phyloP scores from a whole-genome alignment of 2,797 vertebrate genomes.

The Smutsia gigantea region DNA sequence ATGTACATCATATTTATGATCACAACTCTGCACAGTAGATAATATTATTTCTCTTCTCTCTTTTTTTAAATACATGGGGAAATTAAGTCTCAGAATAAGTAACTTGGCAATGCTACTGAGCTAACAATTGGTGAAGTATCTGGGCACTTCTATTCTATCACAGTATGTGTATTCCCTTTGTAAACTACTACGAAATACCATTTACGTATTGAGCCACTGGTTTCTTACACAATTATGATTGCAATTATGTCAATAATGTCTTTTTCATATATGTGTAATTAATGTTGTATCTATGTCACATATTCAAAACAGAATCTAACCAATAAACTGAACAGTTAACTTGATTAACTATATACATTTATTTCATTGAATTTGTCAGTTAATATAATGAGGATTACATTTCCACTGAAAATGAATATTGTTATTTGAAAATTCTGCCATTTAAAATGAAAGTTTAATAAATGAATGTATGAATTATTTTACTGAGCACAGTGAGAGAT shows the following conservation, averaged over 20 bases:
- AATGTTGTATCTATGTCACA: background rate
- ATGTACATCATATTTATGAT: background rate
- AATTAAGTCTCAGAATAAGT: background rate
- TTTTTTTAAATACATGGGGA: background rate
- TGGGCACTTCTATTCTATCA: background rate
- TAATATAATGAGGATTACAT: conserved; percentile 37
- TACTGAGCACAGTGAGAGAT: conserved; percentile 74
- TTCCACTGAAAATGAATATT: conserved; percentile 41
- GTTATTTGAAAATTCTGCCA: conserved; percentile 58
- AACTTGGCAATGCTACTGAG: background rate
- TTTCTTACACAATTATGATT: conserved; percentile 7
- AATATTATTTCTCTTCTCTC: background rate
- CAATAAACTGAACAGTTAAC: conserved; percentile 44
- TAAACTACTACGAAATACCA: conserved; percentile 6
- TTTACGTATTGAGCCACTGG: background rate
- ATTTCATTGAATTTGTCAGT: conserved; percentile 54
- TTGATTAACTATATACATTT: conserved; percentile 34
- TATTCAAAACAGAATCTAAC: background rate
- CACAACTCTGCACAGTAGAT: background rate
- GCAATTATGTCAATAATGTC: background rate
- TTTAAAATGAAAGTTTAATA: conserved; percentile 68
- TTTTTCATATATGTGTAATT: background rate
- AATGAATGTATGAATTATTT: conserved; percentile 80
- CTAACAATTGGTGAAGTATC: background rate
- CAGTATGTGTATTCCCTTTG: background rate